phyloP scores from a whole-genome alignment of 2,888 invertebrate species.

The Callyntrura guangdongensis region DNA sequence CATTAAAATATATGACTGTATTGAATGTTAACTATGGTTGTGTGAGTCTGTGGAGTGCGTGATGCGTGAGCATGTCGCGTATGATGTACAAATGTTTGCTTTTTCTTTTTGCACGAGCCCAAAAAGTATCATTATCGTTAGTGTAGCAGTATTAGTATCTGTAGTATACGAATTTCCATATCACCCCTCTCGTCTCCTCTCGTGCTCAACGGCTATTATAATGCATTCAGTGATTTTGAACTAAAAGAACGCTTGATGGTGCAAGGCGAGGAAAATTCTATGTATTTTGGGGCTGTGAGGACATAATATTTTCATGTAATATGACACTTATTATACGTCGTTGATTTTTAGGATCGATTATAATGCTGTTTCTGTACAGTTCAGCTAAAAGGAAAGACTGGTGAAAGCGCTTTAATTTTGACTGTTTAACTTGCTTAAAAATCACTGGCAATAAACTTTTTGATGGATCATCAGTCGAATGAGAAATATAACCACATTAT shows the following conservation, averaged over 20 bases:
- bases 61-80: constrained; percentile 50
- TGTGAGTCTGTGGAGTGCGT: too few relatives aligned
- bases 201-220: constrained; percentile 43
- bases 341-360: constrained; percentile 20
- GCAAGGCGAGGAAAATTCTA: not conserved
- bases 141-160: too few relatives aligned
- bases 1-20: constrained; percentile 1
- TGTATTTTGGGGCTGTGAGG: not conserved
- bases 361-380: not conserved
- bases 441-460: constrained; percentile 68
- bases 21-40: constrained; percentile 36
- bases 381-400: too few relatives aligned
- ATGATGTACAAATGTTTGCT: constrained; percentile 48
- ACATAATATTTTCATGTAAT: constrained; percentile 16
- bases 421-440: constrained; percentile 37
- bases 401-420: constrained; percentile 23
- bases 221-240: constrained; percentile 23
- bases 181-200: not conserved
- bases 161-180: too few relatives aligned
- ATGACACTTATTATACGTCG: not conserved
- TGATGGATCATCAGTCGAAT: constrained; percentile 72
- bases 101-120: constrained; percentile 42
- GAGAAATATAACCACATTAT: constrained; percentile 62
- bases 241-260: not conserved
- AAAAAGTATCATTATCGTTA: too few relatives aligned